A percentile compares a stretch with the other conserved stretches of the same genome.
These are phyloP conservation scores for Acanthurus tractus DNA, from an alignment of 2,797 vertebrate species.

Conservation along the genomic window DNA sequence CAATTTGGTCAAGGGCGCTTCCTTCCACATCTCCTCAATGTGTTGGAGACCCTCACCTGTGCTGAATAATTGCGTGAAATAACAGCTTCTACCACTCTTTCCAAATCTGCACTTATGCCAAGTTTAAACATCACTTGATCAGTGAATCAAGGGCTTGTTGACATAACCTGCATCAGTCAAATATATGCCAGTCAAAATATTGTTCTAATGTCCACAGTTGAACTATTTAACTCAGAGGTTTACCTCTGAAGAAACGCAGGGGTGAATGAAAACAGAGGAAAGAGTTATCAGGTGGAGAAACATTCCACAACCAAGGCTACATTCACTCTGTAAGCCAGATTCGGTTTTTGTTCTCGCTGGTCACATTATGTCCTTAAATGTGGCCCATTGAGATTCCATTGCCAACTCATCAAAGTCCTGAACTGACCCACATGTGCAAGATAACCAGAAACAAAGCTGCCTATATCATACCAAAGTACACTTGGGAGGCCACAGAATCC, in stretches of 20 bases:
- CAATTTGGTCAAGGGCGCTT: conserved; percentile 63
- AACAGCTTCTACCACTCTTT: conserved; percentile 38
- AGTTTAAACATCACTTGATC: conserved; percentile 34
- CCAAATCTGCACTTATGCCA: conserved; percentile 9
- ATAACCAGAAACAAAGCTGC: too few species aligned
- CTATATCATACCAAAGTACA: too few species aligned
- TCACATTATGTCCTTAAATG: too few species aligned
- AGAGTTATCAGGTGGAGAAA: neutral
- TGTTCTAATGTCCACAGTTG: neutral
- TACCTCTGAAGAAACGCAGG: neutral
- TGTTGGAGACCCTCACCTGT: conserved; percentile 51
- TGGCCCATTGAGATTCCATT: too few species aligned
- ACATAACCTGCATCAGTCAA: conserved; percentile 13
- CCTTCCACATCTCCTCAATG: conserved; percentile 45
- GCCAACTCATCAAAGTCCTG: too few species aligned
- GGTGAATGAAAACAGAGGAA: neutral
- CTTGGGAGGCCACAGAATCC: too few species aligned
- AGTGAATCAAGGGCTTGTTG: conserved; percentile 1
- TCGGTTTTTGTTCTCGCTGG: too few species aligned
- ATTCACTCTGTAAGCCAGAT: too few species aligned
- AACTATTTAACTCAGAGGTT: neutral
- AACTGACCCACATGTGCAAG: too few species aligned
- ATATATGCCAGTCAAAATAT: neutral
- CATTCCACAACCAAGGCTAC: neutral
- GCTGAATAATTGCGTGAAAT: conserved; percentile 69